A percentile compares a stretch with the other conserved stretches of the same genome.
These are phyloP conservation scores for Tanaodytes sp. DNA, from an alignment of 2,888 invertebrate genomes.

Conservation along the genomic window DNA sequence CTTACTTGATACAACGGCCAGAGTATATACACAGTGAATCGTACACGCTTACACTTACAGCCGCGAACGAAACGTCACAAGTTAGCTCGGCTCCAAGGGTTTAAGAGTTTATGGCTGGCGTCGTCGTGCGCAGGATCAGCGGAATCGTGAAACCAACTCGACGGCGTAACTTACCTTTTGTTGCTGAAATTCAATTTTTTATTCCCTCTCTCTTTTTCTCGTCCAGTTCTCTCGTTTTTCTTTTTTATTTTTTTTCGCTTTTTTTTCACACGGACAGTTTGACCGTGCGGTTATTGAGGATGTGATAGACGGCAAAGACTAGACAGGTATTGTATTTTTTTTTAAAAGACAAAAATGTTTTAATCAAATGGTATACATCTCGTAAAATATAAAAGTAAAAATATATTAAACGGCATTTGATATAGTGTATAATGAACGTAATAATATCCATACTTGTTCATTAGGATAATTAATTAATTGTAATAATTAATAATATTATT, in stretches of 20 bases:
- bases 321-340: constrained; percentile 61
- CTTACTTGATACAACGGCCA: constrained; percentile 39
- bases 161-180: constrained; percentile 68
- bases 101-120: constrained; percentile 62
- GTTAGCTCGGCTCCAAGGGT: constrained; percentile 21
- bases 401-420: constrained; percentile 73
- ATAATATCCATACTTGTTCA: constrained; percentile 64
- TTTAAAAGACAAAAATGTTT: constrained; percentile 70
- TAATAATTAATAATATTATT: constrained; percentile 57
- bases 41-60: constrained; percentile 29
- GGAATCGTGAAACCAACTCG: constrained; percentile 54
- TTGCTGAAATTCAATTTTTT: constrained; percentile 65
- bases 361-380: constrained; percentile 73
- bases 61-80: constrained; percentile 45
- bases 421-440: constrained; percentile 67
- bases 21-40: no score
- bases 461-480: constrained; percentile 59
- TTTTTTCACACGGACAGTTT: constrained; percentile 25
- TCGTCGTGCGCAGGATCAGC: constrained; percentile 48
- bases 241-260: no score
- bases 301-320: constrained; percentile 62
- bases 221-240: no score
- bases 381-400: constrained; percentile 72
- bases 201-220: no score
- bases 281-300: constrained; percentile 57